Percentiles rank a stretch among this genome's conserved stretches.
phyloP scores from a whole-genome alignment of 2,888 invertebrate genomes.

The Drosophila ezoana region DNA sequence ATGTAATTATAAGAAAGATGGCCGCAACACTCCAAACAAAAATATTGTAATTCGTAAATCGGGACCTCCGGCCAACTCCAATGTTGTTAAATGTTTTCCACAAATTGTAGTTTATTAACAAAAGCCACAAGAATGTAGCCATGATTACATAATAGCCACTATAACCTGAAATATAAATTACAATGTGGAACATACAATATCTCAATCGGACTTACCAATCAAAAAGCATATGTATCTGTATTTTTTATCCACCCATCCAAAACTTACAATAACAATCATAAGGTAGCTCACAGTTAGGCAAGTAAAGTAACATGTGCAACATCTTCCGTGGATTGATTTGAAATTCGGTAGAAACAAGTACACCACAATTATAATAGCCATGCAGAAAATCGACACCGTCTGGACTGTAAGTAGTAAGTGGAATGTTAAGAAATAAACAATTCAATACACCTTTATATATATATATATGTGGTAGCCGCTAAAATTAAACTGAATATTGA shows the following conservation, averaged over 20 bases:
- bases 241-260: not conserved
- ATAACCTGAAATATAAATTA: constrained; percentile 55
- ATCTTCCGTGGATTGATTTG: constrained; percentile 27
- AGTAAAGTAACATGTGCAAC: constrained; percentile 42
- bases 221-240: not conserved
- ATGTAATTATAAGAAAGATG: constrained; percentile 53
- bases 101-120: constrained; percentile 93
- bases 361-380: constrained; percentile 87
- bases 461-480: no score
- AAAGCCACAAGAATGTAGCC: constrained; percentile 93
- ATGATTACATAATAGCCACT: constrained; percentile 89
- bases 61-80: constrained; percentile 12
- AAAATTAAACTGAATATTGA: not conserved
- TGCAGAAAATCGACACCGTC: constrained; percentile 89
- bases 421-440: not conserved
- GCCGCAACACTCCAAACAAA: constrained; percentile 78
- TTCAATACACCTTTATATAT: no score
- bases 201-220: constrained; percentile 14
- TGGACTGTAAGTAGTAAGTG: constrained; percentile 86
- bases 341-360: constrained; percentile 33
- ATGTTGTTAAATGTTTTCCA: constrained; percentile 86
- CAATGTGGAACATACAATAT: not conserved
- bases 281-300: constrained; percentile 30
- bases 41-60: constrained; percentile 70
- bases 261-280: not conserved